phyloP scores from a whole-genome alignment of 2,797 vertebrate genomes.

The Cossypha niveicapilla region DNA sequence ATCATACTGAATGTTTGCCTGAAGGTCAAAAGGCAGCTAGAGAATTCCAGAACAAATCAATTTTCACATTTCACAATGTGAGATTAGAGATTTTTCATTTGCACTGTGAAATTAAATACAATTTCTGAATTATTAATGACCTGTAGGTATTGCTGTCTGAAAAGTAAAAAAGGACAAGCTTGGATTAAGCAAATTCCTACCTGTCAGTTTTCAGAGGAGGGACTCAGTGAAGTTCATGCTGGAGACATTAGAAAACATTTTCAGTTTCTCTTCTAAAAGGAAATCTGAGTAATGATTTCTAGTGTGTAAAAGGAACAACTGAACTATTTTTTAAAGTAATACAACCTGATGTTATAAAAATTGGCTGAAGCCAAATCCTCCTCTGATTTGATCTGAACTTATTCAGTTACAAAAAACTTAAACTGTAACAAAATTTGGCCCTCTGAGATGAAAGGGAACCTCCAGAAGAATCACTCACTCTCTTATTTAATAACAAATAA shows the following conservation, averaged over 20 bases:
- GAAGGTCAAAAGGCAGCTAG: constrained; percentile 61
- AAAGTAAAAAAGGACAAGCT: not conserved
- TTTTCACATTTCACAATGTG: not conserved
- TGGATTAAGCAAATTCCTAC: not conserved
- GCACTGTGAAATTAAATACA: not conserved
- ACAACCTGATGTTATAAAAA: not conserved
- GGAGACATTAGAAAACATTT: constrained; percentile 12
- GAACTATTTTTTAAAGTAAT: not conserved
- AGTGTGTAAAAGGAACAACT: not conserved
- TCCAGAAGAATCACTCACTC: not conserved
- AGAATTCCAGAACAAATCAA: constrained; percentile 11
- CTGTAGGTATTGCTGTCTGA: not conserved
- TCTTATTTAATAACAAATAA: not conserved
- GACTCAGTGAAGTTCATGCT: not conserved
- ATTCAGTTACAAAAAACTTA: not conserved
- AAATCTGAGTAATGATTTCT: not conserved
- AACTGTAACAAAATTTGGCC: not conserved
- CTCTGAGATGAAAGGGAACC: not conserved
- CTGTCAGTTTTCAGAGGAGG: not conserved
- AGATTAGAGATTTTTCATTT: not conserved
- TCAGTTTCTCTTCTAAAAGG: not conserved
- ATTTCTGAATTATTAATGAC: not conserved
- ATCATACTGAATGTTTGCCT: not conserved
- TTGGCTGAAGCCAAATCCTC: not conserved
- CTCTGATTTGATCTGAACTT: not conserved